Evolutionary conservation across 2,113 vertebrate species (phyloP), one percentile per base, ranked within the genome.

Genomic region (Hyaena hyaena): DNA sequence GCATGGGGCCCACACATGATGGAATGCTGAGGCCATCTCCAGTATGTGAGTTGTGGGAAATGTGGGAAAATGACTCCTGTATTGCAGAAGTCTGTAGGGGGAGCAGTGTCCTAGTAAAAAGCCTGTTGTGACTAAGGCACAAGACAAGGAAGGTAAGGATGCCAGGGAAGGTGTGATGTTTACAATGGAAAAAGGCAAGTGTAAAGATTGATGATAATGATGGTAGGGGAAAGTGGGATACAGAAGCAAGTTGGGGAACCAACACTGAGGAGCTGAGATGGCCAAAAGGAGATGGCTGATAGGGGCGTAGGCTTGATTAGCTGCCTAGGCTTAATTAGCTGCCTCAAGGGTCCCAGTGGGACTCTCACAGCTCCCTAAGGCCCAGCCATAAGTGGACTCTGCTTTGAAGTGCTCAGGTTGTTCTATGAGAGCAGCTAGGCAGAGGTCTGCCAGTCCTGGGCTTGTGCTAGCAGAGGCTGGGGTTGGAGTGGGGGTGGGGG

Each of bases 211-310:
- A 45, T 81, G 33, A 43, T 10, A 26, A 15, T 69, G 63, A 48
- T 0, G 2, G 24, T 12, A 1, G 15, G 15, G 71, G 28, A 33
- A 16, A 26, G 26, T 7, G 39, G 12, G 11, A 35, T 31, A n/a
- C 11, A n/a, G 12, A 43, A 84, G 7, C n/a, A 21, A 14, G 10
- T 33, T 12, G 33, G 24, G 39, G 24, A 87, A 69, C 33, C 11
- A 35, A 16, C 74, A 15, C 31, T 50, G 5, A 10, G 31, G 0
- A 26, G 43, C 4, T 3, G 7, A 33, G 63, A 1, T 19, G 15
- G 48, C 12, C 68, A 28, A 7, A n/a, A 53, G 65, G 26, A 86
- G 43, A n/a, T 61, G 28, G 11, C 19, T 1, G 23, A 33, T 55
- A 48, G 39, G 53, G 28, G 10, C 6, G 7, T 8, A 16, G 71